Percentiles rank a stretch among this genome's conserved stretches.
phyloP scores from a whole-genome alignment of 2,113 vertebrate genomes.

The Limnothrissa miodon region DNA sequence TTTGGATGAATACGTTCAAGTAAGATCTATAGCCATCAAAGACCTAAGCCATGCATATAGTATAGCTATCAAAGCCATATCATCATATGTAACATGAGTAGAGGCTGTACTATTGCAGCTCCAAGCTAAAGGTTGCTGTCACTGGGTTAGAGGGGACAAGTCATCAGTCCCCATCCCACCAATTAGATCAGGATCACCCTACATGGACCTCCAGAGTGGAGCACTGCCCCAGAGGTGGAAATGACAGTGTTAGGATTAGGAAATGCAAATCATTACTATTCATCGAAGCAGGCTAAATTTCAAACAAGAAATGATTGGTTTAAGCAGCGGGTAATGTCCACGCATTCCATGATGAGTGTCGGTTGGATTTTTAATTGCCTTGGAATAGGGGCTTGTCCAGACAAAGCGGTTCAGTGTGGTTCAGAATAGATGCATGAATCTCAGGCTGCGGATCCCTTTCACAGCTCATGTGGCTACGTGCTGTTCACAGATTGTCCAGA shows the following conservation, averaged over 20 bases:
- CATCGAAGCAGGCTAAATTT: too few species aligned
- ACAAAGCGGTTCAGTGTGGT: background rate
- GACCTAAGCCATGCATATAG: too few species aligned
- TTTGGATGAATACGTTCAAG: too few species aligned
- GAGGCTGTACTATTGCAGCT: background rate
- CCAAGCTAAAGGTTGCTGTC: background rate
- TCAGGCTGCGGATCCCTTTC: background rate
- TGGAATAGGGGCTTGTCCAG: background rate
- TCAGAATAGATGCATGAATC: background rate
- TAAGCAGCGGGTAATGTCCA: background rate
- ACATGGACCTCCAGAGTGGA: too few species aligned
- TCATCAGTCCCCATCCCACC: background rate
- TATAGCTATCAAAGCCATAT: too few species aligned
- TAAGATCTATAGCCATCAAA: too few species aligned
- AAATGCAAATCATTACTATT: too few species aligned
- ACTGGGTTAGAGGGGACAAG: background rate
- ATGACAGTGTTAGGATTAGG: too few species aligned
- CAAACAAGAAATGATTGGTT: background rate
- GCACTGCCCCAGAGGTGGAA: too few species aligned
- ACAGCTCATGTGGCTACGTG: background rate
- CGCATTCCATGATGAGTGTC: background rate
- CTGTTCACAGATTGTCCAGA: background rate
- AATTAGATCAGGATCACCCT: background rate
- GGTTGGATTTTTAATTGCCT: background rate
- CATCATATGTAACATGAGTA: too few species aligned